These are phyloP conservation scores for Phalacrocorax pelagicus DNA, from an alignment of 2,113 vertebrate species.

Conservation along the genomic window DNA sequence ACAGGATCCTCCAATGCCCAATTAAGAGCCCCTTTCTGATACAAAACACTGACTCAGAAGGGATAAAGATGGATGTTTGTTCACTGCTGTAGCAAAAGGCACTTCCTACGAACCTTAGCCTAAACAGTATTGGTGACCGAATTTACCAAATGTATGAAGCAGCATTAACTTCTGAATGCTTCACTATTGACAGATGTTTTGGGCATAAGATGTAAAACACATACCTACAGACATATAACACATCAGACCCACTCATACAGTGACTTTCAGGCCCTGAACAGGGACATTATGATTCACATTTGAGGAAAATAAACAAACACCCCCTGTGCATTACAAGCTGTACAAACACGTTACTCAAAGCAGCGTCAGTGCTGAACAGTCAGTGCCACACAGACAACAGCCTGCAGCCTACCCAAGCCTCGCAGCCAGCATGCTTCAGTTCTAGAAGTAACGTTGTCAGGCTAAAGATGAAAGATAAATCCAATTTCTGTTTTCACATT, in stretches of 20 bases:
- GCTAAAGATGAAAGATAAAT: neutral
- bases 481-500: neutral
- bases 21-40: neutral
- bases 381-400: neutral
- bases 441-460: neutral
- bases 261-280: neutral
- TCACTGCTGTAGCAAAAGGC: neutral
- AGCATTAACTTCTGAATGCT: neutral
- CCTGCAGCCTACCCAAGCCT: neutral
- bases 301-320: neutral
- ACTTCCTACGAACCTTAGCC: neutral
- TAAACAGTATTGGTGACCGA: accelerated
- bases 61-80: neutral
- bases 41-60: neutral
- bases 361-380: neutral
- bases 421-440: neutral
- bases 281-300: neutral
- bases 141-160: neutral
- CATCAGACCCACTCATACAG: neutral
- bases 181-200: neutral
- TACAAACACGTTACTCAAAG: accelerated
- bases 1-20: neutral
- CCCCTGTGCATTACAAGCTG: neutral
- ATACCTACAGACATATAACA: neutral
- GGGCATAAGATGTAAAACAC: neutral